Percentiles rank a stretch among this genome's conserved stretches.
These are phyloP conservation scores for Peribatodes rhomboidaria DNA, from an alignment of 2,888 invertebrate species.

Conservation along the genomic window DNA sequence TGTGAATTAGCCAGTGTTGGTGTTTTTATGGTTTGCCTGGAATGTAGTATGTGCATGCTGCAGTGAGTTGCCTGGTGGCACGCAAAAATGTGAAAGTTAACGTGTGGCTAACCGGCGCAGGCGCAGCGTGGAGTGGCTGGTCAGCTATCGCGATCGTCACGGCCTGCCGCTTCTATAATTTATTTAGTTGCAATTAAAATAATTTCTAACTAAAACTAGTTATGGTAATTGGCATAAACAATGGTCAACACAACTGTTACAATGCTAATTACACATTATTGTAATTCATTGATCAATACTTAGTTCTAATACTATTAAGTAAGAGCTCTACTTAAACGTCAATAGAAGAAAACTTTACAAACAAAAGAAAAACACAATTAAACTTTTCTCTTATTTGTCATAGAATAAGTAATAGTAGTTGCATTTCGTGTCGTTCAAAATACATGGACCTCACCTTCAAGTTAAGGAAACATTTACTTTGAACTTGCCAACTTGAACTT, in stretches of 20 bases:
- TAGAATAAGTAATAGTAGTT: no score
- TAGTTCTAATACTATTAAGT: no score
- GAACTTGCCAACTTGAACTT: slow-evolving; percentile 17
- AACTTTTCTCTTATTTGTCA: no score
- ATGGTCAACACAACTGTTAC: background rate
- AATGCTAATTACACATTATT: no score
- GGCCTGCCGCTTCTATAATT: slow-evolving; percentile 26
- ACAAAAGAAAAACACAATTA: no score
- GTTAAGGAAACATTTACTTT: slow-evolving; percentile 1
- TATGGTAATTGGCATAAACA: background rate
- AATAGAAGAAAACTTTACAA: no score
- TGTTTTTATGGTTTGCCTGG: slow-evolving; percentile 35
- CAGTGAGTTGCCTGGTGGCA: slow-evolving; percentile 46
- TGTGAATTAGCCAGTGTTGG: slow-evolving; percentile 53
- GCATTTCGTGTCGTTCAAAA: background rate
- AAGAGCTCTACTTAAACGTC: no score
- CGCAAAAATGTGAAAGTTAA: slow-evolving; percentile 73
- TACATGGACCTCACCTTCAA: no score
- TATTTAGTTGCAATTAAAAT: slow-evolving; percentile 14
- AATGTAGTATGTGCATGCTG: slow-evolving; percentile 30
- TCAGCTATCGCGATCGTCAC: slow-evolving; percentile 41
- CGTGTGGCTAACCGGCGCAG: slow-evolving; percentile 41
- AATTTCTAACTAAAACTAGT: slow-evolving; percentile 5
- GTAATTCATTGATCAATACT: no score
- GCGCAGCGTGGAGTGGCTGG: slow-evolving; percentile 32